Evolutionary conservation across 2,888 invertebrate species (phyloP), one percentile per base, ranked within the genome.

Genomic region (Asteroscopus sphinx): DNA sequence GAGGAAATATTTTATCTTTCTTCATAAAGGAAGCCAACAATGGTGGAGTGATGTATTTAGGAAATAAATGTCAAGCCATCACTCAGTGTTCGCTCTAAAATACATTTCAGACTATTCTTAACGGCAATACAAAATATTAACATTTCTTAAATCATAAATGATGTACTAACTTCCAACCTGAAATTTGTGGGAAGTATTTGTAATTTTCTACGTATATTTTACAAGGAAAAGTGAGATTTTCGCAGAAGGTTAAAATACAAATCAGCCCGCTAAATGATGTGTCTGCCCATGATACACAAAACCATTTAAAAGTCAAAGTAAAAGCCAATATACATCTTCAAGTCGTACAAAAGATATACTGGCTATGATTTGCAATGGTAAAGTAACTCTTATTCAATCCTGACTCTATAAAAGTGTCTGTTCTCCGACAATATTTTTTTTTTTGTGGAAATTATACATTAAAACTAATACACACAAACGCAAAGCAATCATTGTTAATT

Each of bases 1-100:
- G 77, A 85, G 89, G 87, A 91, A 92, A 91, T 92, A 91, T 93
- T 92, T 92, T 90, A 92, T 91, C 89, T 90, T 91, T 88, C 90
- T 91, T 91, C 90, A 91, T 90, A 92, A 90, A 92, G 88, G 88
- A 83, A 87, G 87, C 85, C 86, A 87, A 91, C 91, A 90, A 91
- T 90, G 83, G 87, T 73, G 67, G 83, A 86, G 85, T 88, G 89
- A 91, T 89, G 89, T 91, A 88, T 92, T 91, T 90, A 87, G 84
- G 85, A 89, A 92, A 92, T 90, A 92, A 92, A 92, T 90, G 91
- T 91, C 91, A 90, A 87, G 78, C 84, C 89, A 92, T 92, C 92
- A 87, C 81, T 90, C 87, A 89, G 73, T 80, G 86, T 83, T 86
- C 73, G 73, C 13, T 76, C 68, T 77, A 76, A 79, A 82, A 79